phyloP scores from a whole-genome alignment of 2,888 invertebrate species.

The Trisateles emortualis region DNA sequence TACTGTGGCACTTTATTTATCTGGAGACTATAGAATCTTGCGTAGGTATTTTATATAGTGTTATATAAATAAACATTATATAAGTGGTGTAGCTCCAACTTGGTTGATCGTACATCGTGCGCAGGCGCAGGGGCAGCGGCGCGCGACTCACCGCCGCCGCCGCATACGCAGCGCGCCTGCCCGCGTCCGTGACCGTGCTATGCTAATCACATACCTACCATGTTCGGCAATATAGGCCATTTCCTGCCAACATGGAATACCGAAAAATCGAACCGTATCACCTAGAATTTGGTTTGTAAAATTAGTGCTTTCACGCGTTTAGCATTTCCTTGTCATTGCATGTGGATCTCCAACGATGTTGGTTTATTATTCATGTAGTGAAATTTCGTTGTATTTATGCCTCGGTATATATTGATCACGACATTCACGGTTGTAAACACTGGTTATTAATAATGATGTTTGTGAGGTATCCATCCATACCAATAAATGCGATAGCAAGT shows the following conservation, averaged over 20 bases:
- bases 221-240: slow-evolving; percentile 72
- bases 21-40: too few species aligned
- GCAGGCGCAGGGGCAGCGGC: slow-evolving; percentile 16
- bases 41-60: too few species aligned
- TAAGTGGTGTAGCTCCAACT: too few species aligned
- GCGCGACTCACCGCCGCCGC: slow-evolving; percentile 43
- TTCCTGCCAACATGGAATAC: slow-evolving; percentile 69
- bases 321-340: slow-evolving; percentile 29
- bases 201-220: slow-evolving; percentile 64
- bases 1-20: too few species aligned
- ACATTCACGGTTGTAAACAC: slow-evolving; percentile 3
- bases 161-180: slow-evolving; percentile 36
- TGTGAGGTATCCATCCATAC: neutral
- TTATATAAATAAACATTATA: too few species aligned
- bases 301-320: slow-evolving; percentile 43
- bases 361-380: slow-evolving; percentile 39
- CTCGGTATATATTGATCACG: slow-evolving; percentile 7
- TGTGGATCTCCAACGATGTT: slow-evolving; percentile 16
- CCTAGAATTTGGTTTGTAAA: slow-evolving; percentile 46
- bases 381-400: slow-evolving; percentile 22
- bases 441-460: neutral
- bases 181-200: slow-evolving; percentile 66
- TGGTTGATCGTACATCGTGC: too few species aligned
- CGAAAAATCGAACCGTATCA: slow-evolving; percentile 58
- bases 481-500: too few species aligned